phyloP scores from a whole-genome alignment of 2,797 vertebrate species.

The Pelodytes ibericus region DNA sequence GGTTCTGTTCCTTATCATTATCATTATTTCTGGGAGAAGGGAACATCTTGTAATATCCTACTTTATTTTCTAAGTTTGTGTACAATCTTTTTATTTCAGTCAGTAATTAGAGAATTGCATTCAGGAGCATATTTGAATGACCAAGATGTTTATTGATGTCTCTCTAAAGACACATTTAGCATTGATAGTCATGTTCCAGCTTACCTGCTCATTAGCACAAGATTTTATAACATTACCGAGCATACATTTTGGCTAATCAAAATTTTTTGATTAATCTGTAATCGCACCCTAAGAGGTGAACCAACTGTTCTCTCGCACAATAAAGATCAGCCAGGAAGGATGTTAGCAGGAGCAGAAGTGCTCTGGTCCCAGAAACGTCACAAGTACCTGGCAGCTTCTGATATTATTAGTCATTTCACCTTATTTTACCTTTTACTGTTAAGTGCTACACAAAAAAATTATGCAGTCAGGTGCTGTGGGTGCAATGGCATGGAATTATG shows the following conservation, averaged over 20 bases:
- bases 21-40: neutral
- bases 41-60: neutral
- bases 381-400: neutral
- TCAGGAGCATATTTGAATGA: neutral
- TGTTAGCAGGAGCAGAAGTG: slow-evolving; percentile 7
- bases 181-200: neutral
- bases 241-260: slow-evolving; percentile 6
- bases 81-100: neutral
- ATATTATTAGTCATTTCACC: slow-evolving; percentile 2
- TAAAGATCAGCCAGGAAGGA: slow-evolving; percentile 3
- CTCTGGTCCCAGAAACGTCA: too few relatives aligned
- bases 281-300: slow-evolving; percentile 2
- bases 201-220: slow-evolving; percentile 12
- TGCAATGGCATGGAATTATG: too few relatives aligned
- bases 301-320: slow-evolving; percentile 7
- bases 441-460: too few relatives aligned
- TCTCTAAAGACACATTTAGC: neutral
- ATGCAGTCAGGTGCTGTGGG: too few relatives aligned
- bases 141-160: slow-evolving; percentile 4
- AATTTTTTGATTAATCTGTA: neutral
- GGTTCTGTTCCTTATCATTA: neutral
- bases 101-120: slow-evolving; percentile 2
- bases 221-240: neutral
- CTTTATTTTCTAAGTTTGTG: neutral
- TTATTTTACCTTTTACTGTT: too few relatives aligned